Conservation (phyloP, 92 coral and sea anemone genomes). For the Zoanthus sociatus region DNA sequence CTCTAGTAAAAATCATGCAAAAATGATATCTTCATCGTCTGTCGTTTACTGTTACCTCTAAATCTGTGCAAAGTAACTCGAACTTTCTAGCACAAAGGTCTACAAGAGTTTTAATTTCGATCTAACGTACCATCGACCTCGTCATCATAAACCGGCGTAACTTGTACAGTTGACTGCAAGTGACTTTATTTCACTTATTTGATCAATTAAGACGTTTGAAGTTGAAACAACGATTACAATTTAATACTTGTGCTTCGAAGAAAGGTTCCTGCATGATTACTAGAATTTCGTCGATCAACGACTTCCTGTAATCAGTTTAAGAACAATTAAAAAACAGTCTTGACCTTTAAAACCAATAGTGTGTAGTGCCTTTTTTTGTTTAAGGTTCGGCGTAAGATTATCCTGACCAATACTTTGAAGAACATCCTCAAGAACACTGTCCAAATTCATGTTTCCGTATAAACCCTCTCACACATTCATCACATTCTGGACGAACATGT, state of each 20-base stretch:
- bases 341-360: constrained; percentile 15
- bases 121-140: too few species aligned
- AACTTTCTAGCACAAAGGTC: neutral
- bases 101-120: neutral
- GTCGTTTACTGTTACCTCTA: neutral
- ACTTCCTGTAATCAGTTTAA: constrained; percentile 22
- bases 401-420: too few species aligned
- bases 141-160: neutral
- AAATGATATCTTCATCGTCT: neutral
- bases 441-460: neutral
- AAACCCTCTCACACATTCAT: too few species aligned
- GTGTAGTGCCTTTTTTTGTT: constrained; percentile 25
- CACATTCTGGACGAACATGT: too few species aligned
- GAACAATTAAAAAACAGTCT: neutral
- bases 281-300: constrained; percentile 19
- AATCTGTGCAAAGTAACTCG: neutral
- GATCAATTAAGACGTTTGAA: constrained; percentile 20
- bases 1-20: too few species aligned
- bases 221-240: neutral
- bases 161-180: constrained; percentile 29
- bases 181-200: constrained; percentile 1
- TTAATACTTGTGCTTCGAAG: constrained; percentile 11
- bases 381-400: constrained; percentile 10
- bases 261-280: constrained; percentile 15
- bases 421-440: too few species aligned